Evolutionary conservation across 2,888 invertebrate species (phyloP).

Genomic region (Epinotia demarniana): DNA sequence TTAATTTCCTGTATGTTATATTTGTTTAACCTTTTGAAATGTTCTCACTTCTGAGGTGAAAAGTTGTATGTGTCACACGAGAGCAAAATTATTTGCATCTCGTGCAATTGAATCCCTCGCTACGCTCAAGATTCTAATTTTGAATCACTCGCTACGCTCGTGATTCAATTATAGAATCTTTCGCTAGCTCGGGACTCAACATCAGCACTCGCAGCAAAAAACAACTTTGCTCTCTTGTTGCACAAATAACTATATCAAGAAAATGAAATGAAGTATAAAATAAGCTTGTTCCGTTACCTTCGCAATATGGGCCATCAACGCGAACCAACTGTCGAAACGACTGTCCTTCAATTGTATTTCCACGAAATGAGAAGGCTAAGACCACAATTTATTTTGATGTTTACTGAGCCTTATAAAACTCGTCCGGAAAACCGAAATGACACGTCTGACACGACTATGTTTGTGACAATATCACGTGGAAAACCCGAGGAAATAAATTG

Average conservation of each 20-base stretch:
- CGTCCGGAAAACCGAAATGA: conserved; percentile 52
- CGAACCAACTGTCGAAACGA: conserved; percentile 31
- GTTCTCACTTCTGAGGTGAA: no score
- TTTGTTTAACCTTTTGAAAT: no score
- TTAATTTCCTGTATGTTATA: no score
- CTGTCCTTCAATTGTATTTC: conserved; percentile 28
- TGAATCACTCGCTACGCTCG: no score
- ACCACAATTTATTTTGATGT: conserved; percentile 47
- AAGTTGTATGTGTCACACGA: no score
- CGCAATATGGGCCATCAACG: conserved; percentile 12
- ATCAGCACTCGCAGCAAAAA: no score
- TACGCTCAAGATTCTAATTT: no score
- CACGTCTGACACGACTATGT: conserved; percentile 54
- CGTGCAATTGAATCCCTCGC: no score
- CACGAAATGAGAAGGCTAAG: conserved; percentile 39
- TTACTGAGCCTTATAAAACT: conserved; percentile 50
- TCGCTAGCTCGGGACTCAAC: no score
- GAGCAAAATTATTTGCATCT: no score
- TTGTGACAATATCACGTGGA: conserved; percentile 71
- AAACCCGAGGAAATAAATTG: conserved; percentile 81
- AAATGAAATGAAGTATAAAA: conserved; percentile 17
- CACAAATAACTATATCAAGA: not conserved
- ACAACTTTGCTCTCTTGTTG: no score
- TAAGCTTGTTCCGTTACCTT: not conserved
- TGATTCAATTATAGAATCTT: no score